Base-by-base conservation (phyloP, 2,113 vertebrate species). In the Aptenodytes patagonicus region DNA sequence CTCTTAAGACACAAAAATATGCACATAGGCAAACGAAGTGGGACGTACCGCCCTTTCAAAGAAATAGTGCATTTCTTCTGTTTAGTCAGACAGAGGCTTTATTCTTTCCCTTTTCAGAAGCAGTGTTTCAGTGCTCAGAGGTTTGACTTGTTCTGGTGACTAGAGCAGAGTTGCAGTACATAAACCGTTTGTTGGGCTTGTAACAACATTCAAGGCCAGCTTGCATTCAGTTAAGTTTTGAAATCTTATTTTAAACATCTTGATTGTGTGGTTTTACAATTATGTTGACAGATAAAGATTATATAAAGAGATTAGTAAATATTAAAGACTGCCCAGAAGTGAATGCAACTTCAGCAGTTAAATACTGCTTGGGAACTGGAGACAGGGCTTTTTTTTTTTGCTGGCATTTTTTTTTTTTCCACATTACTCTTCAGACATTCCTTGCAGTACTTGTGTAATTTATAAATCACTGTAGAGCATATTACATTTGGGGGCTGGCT, bases 71-170 rank as follows among this genome's bases (percentile, higher is more conserved):
- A 8, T 78, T 95, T 96, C 86, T 91, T 51, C 65, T 69, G 26
- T 42, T 64, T 14, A n/a, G 47, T 65, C 79, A 77, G 76, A 97
- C 83, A 93, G 95, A 97, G 69, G 22, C 85, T 83, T 71, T 80
- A 73, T 96, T 96, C 94, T 97, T 97, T 25, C 58, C 80, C 60
- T 71, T n/a, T 61, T 65, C 90, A 93, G 87, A 83, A 91, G 91
- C 90, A 85, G 83, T 32, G 3, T 42, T 66, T 57, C 71, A 34
- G 28, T 13, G 62, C 80, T 85, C 77, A 10, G 62, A 54, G 85
- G 54, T 79, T 31, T 12, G 84, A 7, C 42, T 58, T 42, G 29
- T 83, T 62, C 62, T 85, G 51, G 64, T 69, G 93, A 77, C 62
- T n/a, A 4, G 61, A 61, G 57, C 49, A 29, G 83, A 64, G 70